Conservation (phyloP, 2,888 invertebrate species). For the Oligia strigilis region DNA sequence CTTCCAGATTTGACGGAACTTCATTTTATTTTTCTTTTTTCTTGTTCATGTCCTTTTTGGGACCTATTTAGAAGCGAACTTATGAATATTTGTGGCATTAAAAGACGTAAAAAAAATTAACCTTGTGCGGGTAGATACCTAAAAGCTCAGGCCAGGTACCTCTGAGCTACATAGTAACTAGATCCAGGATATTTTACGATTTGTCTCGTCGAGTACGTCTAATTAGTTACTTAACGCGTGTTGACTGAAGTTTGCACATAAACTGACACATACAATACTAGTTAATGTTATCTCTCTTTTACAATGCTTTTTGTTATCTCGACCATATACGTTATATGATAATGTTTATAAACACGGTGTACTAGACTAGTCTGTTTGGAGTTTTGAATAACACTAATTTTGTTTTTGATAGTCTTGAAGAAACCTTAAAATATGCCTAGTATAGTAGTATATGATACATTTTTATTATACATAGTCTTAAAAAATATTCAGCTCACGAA, state of each 20-base stretch:
- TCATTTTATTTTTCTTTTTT: not conserved
- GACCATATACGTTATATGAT: slow-evolving; percentile 12
- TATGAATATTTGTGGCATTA: not conserved
- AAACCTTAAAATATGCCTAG: no score
- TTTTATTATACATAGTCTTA: no score
- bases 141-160: not conserved
- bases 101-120: not conserved
- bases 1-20: no score
- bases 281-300: slow-evolving; percentile 40
- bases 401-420: not conserved
- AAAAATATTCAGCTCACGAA: not conserved
- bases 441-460: no score
- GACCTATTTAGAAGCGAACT: not conserved
- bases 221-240: slow-evolving; percentile 64
- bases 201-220: slow-evolving; percentile 58
- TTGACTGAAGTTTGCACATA: slow-evolving; percentile 59
- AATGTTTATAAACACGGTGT: slow-evolving; percentile 19
- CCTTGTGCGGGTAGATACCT: not conserved
- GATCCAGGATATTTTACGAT: slow-evolving; percentile 62
- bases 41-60: not conserved
- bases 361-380: slow-evolving; percentile 11
- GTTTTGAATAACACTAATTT: not conserved
- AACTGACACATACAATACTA: slow-evolving; percentile 46
- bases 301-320: slow-evolving; percentile 48
- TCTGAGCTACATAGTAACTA: slow-evolving; percentile 53